Conservation (phyloP, 1,140 invertebrate genomes). For the Temnothorax longispinosus region DNA sequence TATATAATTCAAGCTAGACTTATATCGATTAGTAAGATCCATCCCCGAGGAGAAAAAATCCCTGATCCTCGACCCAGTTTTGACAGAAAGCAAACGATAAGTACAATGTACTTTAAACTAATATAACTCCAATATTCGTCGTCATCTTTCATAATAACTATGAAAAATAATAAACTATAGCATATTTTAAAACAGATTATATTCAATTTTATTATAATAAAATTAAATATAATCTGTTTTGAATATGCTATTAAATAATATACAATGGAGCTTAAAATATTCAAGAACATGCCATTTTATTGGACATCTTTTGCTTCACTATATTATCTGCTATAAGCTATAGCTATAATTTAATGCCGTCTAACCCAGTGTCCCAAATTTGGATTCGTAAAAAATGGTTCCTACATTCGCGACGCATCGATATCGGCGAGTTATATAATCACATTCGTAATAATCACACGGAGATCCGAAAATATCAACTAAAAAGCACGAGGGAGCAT, state of each 20-base stretch:
- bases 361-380: slow-evolving; percentile 1
- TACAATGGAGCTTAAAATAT: neutral
- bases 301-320: neutral
- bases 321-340: neutral
- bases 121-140: neutral
- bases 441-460: slow-evolving; percentile 36
- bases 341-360: neutral
- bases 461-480: slow-evolving; percentile 33
- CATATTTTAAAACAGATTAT: no score
- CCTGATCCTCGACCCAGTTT: neutral
- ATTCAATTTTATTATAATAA: neutral
- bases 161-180: neutral
- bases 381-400: neutral
- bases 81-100: neutral
- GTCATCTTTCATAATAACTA: neutral
- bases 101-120: neutral
- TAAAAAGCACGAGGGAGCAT: slow-evolving; percentile 24
- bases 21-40: neutral
- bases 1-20: slow-evolving; percentile 33
- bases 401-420: neutral
- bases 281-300: neutral
- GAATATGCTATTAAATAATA: neutral
- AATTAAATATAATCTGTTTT: neutral
- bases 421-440: neutral
- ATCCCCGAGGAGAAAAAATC: neutral